phyloP scores from a whole-genome alignment of 2,797 vertebrate genomes.

The Takifugu ocellatus region DNA sequence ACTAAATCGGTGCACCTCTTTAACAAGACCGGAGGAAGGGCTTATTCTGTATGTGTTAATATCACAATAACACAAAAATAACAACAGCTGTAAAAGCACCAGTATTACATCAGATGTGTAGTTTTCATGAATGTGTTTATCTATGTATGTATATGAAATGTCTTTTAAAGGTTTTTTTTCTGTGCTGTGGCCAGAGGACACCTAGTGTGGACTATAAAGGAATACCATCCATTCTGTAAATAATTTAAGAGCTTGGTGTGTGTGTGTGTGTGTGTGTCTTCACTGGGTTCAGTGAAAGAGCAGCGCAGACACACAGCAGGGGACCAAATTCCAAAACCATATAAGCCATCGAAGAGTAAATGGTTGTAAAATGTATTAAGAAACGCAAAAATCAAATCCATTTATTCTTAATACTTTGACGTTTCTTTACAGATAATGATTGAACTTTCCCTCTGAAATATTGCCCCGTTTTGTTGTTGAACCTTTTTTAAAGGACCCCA shows the following conservation, averaged over 20 bases:
- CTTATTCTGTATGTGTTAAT: constrained; percentile 18
- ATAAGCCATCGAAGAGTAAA: constrained; percentile 22
- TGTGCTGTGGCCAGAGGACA: constrained; percentile 24
- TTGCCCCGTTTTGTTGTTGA: too few relatives aligned
- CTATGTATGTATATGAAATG: neutral
- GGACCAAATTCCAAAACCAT: constrained; percentile 18
- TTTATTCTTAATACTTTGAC: too few relatives aligned
- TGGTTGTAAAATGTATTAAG: neutral
- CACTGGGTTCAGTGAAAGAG: neutral
- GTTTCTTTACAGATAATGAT: too few relatives aligned
- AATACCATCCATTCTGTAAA: constrained; percentile 39
- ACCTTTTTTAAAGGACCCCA: too few relatives aligned
- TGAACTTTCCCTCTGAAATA: too few relatives aligned
- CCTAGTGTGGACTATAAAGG: constrained; percentile 6
- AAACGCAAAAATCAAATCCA: too few relatives aligned
- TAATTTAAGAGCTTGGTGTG: constrained; percentile 37
- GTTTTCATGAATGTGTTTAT: neutral
- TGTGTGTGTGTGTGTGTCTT: constrained; percentile 2
- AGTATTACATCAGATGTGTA: neutral
- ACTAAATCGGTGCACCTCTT: constrained; percentile 69
- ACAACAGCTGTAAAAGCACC: neutral
- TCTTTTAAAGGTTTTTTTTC: constrained; percentile 13
- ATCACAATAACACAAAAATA: constrained; percentile 14
- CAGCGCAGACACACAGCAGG: neutral
- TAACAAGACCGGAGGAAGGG: constrained; percentile 43